Base-by-base conservation (phyloP, 2,888 invertebrate genomes). In the Norana najaformis region DNA sequence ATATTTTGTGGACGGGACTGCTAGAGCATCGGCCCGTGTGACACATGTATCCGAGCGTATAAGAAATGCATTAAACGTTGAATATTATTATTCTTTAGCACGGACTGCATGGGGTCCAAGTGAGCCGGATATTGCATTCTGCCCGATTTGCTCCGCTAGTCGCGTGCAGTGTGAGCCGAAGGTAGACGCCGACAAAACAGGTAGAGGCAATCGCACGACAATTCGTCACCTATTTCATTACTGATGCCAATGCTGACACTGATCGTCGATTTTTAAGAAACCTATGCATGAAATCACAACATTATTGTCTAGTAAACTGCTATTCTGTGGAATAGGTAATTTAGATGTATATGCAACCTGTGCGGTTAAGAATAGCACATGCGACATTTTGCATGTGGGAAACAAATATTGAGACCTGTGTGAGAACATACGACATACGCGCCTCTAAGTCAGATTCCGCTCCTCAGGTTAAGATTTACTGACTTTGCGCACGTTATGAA, bases 121-220 rank as follows among this genome's bases (percentile, higher is more conserved):
- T 69, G 69, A 69, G 69, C 30, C 69, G 69, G 69, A 69, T n/a
- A 69, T 69, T 69, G 69, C 69, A 69, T 69, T 69, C 69, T n/a
- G n/a, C 30, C 69, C 69, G 69, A 69, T 69, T 69, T 69, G 69
- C 30, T 69, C n/a, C 69, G 11, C 69, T n/a, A 69, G 69, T 30
- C 69, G 69, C 53, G 23, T 53, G 3, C 3, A 23, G 23, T 53
- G 53, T n/a, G 11, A 69, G 30, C 0, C 69, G 69, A 69, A 69
- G n/a, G n/a, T 69, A 69, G 30, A 3, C 11, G 11, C 30, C 6
- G 69, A n/a, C 69, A n/a, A 69, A 69, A n/a, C n/a, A 69, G 69
- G 69, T 69, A 69, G 6, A 69, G n/a, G n/a, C 4, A 13, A 47
- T 4, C 11, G 69, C 30, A n/a, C 13, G n/a, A 69, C 69, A 69